Evolutionary conservation across 2,113 vertebrate genomes (phyloP).

Genomic region (Lycocorax pyrrhopterus): DNA sequence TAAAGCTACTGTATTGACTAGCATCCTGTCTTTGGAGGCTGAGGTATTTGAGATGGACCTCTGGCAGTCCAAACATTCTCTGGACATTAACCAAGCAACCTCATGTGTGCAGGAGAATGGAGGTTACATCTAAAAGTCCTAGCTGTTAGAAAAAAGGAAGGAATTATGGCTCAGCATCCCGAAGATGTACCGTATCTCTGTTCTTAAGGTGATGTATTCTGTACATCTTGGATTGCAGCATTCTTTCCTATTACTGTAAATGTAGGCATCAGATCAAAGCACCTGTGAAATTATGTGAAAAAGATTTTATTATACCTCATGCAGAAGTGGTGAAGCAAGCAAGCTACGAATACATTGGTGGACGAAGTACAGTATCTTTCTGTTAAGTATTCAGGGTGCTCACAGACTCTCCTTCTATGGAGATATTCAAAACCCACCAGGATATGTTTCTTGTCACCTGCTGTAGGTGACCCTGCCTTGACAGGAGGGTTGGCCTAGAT

Average conservation of each 20-base stretch:
- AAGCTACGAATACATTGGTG: not conserved
- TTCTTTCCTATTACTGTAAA: not conserved
- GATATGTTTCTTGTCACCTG: not conserved
- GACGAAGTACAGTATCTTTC: not conserved
- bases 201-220: not conserved
- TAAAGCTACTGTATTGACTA: not conserved
- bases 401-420: not conserved
- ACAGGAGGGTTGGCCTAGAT: not conserved
- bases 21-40: not conserved
- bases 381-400: not conserved
- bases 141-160: not conserved
- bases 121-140: fast-evolving
- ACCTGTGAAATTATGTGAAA: not conserved
- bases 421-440: not conserved
- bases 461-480: not conserved
- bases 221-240: not conserved
- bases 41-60: not conserved
- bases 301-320: not conserved
- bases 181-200: not conserved
- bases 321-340: not conserved
- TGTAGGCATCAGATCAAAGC: not conserved
- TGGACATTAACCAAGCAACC: not conserved
- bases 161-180: not conserved
- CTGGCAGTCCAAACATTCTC: not conserved
- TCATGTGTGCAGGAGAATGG: not conserved